Base-by-base conservation (phyloP, 1,140 invertebrate species). In the Drosophila novamexicana region DNA sequence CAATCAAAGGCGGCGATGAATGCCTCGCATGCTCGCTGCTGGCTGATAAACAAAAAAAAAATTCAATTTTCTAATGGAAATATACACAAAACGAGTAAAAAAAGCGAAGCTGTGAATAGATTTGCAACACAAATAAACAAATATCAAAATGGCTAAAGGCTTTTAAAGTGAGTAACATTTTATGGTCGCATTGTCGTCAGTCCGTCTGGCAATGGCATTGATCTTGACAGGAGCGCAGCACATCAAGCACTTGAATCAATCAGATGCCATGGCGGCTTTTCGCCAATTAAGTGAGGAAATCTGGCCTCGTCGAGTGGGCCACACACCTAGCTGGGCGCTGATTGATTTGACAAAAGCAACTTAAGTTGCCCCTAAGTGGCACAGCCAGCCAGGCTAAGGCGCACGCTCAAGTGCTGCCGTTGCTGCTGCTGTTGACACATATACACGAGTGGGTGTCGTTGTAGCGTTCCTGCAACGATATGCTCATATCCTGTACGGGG, bases 61-160 rank as follows among this genome's bases (percentile, higher is more conserved):
- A 62, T 70, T 49, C 61, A 67, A 67, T 82, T 79, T 83, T 86
- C 80, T 89, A 86, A 89, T 71, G 80, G 59, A 88, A 64, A 62
- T 66, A 58, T 74, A 75, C 18, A 76, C 65, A 73, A 56, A 39
- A 18, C n/a, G 4, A 49, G n/a, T 29, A 14, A 5, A 42, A 34
- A 61, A 32, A 7, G 37, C 29, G n/a, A 7, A 64, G 71, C 83
- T 83, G 79, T 88, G 71, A 89, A 88, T 86, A 80, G 83, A 86
- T 86, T 86, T 68, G 84, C 83, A 88, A 83, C 79, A 88, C 65
- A 86, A 86, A 86, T 86, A 86, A 86, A 88, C 83, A 86, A 63
- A 76, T 32, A n/a, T 32, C 5, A 42, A 39, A 39, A 54, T 16
- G 32, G 32, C 32, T 16, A 39, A 54, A 34, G 42, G 22, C 37